Evolutionary conservation across 2,888 invertebrate genomes (phyloP).

Genomic region (Hartigia nigra): DNA sequence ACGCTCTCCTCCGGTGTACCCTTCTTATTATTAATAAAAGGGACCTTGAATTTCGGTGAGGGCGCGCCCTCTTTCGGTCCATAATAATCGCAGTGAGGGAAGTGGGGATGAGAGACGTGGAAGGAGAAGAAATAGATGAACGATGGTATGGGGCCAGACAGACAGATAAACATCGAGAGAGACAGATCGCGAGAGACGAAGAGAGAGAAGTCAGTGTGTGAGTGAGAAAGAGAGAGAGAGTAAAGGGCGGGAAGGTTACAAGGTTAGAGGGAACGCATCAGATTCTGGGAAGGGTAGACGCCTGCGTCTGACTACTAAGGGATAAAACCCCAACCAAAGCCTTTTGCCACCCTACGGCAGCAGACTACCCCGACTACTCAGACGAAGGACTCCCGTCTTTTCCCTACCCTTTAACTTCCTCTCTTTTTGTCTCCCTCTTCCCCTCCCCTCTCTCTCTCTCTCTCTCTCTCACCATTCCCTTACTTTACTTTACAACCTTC

Average conservation of each 20-base stretch:
- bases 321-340: constrained; percentile 36
- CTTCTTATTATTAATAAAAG: constrained; percentile 23
- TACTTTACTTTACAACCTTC: constrained; percentile 5
- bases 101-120: constrained; percentile 22
- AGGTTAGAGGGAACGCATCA: constrained; percentile 27
- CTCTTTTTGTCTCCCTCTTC: constrained; percentile 10
- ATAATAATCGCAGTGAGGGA: constrained; percentile 9
- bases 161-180: constrained; percentile 31
- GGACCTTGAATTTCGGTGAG: constrained; percentile 27
- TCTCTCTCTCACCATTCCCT: constrained; percentile 18
- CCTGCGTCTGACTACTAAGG: constrained; percentile 53
- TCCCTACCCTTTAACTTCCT: constrained; percentile 6
- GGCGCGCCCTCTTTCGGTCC: constrained; percentile 16
- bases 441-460: constrained; percentile 20
- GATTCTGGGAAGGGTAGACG: constrained; percentile 40
- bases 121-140: constrained; percentile 17
- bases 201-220: constrained; percentile 1
- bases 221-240: constrained; percentile 22
- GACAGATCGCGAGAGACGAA: constrained; percentile 16
- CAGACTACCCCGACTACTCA: constrained; percentile 26
- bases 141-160: constrained; percentile 45
- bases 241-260: constrained; percentile 8
- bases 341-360: constrained; percentile 23
- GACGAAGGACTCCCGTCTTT: constrained; percentile 25
- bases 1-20: background rate